A percentile compares a stretch with the other conserved stretches of the same genome.
Evolutionary conservation across 2,888 invertebrate genomes (phyloP).

Genomic region (Unio delphinus): DNA sequence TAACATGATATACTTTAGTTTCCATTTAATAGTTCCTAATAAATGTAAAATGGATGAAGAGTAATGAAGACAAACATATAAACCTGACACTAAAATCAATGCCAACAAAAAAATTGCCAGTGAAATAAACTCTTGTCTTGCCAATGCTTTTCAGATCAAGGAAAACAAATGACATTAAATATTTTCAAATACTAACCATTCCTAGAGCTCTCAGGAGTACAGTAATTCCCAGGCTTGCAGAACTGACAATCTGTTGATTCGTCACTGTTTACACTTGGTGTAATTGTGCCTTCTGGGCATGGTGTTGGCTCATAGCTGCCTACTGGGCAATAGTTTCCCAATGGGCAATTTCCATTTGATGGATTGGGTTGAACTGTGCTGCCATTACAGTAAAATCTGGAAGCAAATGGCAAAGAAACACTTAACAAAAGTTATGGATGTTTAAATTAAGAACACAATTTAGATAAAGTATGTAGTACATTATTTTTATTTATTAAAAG

Average conservation of each 20-base stretch:
- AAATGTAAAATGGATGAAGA: too few relatives aligned
- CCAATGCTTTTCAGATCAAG: background rate
- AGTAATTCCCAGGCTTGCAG: conserved; percentile 63
- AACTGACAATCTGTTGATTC: conserved; percentile 62
- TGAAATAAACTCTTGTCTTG: background rate
- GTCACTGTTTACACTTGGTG: conserved; percentile 57
- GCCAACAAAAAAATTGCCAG: background rate
- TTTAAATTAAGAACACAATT: too few relatives aligned
- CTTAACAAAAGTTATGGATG: too few relatives aligned
- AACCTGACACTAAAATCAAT: too few relatives aligned
- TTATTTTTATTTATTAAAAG: too few relatives aligned
- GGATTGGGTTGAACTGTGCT: conserved; percentile 62
- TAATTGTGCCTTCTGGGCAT: conserved; percentile 65
- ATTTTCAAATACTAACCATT: conserved; percentile 46
- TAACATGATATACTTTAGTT: too few relatives aligned
- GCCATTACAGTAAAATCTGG: conserved; percentile 65
- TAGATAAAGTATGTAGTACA: too few relatives aligned
- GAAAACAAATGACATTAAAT: background rate
- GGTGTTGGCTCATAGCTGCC: conserved; percentile 59
- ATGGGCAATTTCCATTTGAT: conserved; percentile 58
- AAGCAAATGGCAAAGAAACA: conserved; percentile 3
- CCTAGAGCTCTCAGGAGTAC: conserved; percentile 62
- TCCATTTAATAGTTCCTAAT: too few relatives aligned
- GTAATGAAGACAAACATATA: too few relatives aligned
- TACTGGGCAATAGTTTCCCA: conserved; percentile 68